Evolutionary conservation across 1,140 invertebrate genomes (phyloP), one percentile per base, ranked within the genome.

Genomic region (Drosophila asahinai): DNA sequence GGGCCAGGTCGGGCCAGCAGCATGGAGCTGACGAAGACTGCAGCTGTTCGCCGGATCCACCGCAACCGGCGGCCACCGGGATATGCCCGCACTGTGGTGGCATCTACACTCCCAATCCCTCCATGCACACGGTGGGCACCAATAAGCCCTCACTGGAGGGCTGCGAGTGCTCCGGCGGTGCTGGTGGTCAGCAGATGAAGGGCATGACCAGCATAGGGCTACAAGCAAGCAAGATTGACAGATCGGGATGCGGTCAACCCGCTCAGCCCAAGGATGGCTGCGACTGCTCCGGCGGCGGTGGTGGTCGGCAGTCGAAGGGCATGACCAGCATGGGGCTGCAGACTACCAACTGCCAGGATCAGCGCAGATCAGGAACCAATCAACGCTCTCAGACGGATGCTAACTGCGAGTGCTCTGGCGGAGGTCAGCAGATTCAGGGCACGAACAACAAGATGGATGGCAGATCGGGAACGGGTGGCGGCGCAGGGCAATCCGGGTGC

Each of bases 21-120:
- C 27, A 30, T 5, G 27, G 5, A 45, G n/a, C 57, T 30, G 5
- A n/a, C 25, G 25, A 45, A 14, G 42, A 45, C 11, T 60, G 58
- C 58, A 15, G n/a, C 19, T 47, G 58, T 1, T 19, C 12, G n/a
- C n/a, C 3, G 38, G 57, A 3, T n/a, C 22, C 47, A 17, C 19
- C n/a, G 3, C 43, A n/a, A 12, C 33, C 54, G 2, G 8, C 1
- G 0, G 11, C 30, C 1, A 48, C 12, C 43, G 40, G 11, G 6
- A 19, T 48, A 15, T 67, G 64, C 19, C 67, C 54, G n/a, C 43
- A 60, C 33, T 73, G 70, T 33, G 70, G 70, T 2, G 66, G 66
- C 36, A 9, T 9, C 2, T 17, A 5, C n/a, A 22, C 6, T 3
- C 40, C 17, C 17, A 0, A 2, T 1, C 0, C 2, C 12, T 22